These are phyloP conservation scores for Diachasma alloeum DNA, from an alignment of 1,140 invertebrate species.

Conservation along the genomic window DNA sequence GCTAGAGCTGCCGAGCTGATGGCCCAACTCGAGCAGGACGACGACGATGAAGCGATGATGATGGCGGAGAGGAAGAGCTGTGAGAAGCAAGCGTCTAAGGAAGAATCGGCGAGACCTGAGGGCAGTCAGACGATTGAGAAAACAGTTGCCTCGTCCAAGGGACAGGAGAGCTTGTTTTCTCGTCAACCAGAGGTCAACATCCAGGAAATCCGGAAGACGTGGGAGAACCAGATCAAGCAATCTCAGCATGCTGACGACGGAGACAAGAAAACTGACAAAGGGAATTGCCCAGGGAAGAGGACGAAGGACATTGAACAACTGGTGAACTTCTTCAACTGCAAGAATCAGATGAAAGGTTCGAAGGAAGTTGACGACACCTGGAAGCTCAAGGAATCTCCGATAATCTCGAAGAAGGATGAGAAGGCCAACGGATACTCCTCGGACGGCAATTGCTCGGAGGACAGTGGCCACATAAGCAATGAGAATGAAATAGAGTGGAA, in stretches of 20 bases:
- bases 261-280: background rate
- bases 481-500: constrained; percentile 68
- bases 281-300: constrained; percentile 33
- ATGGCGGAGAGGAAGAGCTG: background rate
- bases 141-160: no score
- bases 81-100: background rate
- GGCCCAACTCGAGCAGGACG: constrained; percentile 49
- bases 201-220: constrained; percentile 54
- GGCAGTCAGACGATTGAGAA: no score
- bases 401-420: constrained; percentile 39
- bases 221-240: constrained; percentile 52
- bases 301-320: constrained; percentile 57
- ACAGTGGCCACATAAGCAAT: constrained; percentile 81
- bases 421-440: constrained; percentile 55
- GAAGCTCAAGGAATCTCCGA: constrained; percentile 33
- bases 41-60: constrained; percentile 31
- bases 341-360: constrained; percentile 44
- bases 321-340: constrained; percentile 64
- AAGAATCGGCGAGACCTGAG: background rate
- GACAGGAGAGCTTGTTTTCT: background rate
- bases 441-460: constrained; percentile 72
- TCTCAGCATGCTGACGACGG: constrained; percentile 28
- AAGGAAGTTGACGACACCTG: constrained; percentile 39
- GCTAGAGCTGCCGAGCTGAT: constrained; percentile 52
- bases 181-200: constrained; percentile 40